These are phyloP conservation scores for Halcyon badia DNA, from an alignment of 2,797 vertebrate species.

Conservation along the genomic window DNA sequence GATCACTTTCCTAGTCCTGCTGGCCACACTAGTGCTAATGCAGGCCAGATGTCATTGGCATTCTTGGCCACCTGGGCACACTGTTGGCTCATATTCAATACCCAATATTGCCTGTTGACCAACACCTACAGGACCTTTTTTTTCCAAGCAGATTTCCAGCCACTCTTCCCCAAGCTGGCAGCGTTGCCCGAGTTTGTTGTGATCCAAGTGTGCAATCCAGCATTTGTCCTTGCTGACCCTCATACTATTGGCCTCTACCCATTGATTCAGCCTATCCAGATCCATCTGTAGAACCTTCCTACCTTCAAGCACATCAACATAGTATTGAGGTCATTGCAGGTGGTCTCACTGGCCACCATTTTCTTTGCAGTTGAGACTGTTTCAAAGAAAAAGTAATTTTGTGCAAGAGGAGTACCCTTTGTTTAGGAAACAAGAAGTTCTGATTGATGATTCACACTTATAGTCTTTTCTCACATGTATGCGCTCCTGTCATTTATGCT, in stretches of 20 bases:
- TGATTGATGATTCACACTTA: background rate
- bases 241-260: background rate
- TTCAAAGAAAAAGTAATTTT: background rate
- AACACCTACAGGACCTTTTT: background rate
- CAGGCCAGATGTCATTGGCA: background rate
- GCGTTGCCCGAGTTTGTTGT: background rate
- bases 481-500: background rate
- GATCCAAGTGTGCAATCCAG: background rate
- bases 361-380: rapidly evolving
- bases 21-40: background rate
- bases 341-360: background rate
- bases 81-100: background rate
- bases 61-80: background rate
- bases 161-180: background rate
- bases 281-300: background rate
- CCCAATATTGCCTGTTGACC: background rate
- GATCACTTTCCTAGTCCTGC: background rate
- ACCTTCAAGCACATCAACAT: background rate
- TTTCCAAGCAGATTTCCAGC: background rate
- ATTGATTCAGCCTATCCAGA: background rate
- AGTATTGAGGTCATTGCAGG: background rate
- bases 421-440: background rate
- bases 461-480: background rate
- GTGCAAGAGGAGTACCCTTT: background rate
- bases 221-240: background rate